phyloP scores from a whole-genome alignment of 2,888 invertebrate species.

The Taphrorychus bicolor region DNA sequence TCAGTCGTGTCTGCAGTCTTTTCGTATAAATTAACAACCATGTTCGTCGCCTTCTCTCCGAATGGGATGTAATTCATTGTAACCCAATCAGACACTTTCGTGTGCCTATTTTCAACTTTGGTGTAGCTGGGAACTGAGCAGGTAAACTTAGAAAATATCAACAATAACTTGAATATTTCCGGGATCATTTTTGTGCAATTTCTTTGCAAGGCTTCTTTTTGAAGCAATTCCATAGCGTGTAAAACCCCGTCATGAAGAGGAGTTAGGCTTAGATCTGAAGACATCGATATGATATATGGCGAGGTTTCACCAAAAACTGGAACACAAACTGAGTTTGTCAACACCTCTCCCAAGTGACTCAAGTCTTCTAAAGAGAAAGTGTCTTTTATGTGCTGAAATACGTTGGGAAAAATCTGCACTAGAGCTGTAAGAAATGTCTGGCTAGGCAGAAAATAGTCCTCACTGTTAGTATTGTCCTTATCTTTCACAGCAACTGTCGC shows the following conservation, averaged over 20 bases:
- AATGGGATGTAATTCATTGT: conserved; percentile 86
- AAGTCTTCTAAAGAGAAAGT: conserved; percentile 78
- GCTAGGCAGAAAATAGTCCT: conserved; percentile 83
- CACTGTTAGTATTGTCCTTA: conserved; percentile 53
- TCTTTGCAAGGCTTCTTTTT: conserved; percentile 73
- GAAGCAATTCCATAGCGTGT: conserved; percentile 86
- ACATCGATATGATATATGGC: conserved; percentile 75
- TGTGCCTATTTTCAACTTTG: conserved; percentile 62
- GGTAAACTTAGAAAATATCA: conserved; percentile 73
- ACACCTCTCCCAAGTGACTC: conserved; percentile 71
- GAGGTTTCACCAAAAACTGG: conserved; percentile 83
- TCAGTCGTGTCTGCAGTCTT: conserved; percentile 73
- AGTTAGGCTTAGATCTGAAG: conserved; percentile 80
- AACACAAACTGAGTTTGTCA: conserved; percentile 79
- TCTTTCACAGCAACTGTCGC: conserved; percentile 69
- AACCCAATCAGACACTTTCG: conserved; percentile 72
- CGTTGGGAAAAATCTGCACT: conserved; percentile 93
- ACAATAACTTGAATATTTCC: conserved; percentile 70
- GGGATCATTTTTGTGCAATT: conserved; percentile 68
- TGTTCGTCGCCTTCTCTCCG: conserved; percentile 79
- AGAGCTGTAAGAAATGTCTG: conserved; percentile 93
- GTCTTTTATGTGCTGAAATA: conserved; percentile 82
- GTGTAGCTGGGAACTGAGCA: conserved; percentile 70
- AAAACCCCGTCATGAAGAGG: conserved; percentile 85
- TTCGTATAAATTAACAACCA: conserved; percentile 78